Percentiles rank a stretch among this genome's conserved stretches.
phyloP scores from a whole-genome alignment of 2,888 invertebrate species.

The Serripes groenlandicus region DNA sequence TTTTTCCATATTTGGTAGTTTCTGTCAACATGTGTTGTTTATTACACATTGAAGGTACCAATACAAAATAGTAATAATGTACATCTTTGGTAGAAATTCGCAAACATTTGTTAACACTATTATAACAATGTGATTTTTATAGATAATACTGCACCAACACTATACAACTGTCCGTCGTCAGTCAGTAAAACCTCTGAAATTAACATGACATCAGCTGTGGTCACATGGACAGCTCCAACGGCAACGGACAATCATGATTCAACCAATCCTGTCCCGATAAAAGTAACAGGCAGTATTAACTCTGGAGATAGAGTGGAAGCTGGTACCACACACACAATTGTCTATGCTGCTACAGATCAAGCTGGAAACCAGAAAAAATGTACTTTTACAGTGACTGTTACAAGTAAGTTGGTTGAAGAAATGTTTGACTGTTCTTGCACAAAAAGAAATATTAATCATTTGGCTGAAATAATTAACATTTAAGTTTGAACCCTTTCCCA shows the following conservation, averaged over 20 bases:
- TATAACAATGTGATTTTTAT: no score
- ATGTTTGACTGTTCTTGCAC: no score
- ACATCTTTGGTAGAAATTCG: no score
- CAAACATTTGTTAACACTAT: no score
- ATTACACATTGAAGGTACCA: no score
- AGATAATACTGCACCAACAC: background rate
- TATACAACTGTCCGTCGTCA: background rate
- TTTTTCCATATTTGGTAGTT: no score
- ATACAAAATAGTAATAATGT: no score
- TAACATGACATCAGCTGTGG: slow-evolving; percentile 9
- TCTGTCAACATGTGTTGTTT: no score
- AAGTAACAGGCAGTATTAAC: background rate
- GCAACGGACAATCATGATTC: slow-evolving; percentile 20
- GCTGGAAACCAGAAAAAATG: slow-evolving; percentile 15
- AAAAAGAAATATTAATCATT: no score
- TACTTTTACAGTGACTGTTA: slow-evolving; percentile 7
- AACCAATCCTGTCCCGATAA: background rate
- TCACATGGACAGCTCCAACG: slow-evolving; percentile 21
- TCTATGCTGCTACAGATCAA: slow-evolving; percentile 12
- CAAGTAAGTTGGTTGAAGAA: background rate
- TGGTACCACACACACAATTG: slow-evolving; percentile 1
- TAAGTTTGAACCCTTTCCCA: no score
- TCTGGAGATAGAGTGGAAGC: slow-evolving; percentile 14
- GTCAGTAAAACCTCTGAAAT: background rate
- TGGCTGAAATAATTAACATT: no score